Evolutionary conservation across 2,888 invertebrate genomes (phyloP).

Genomic region (Cantharis rustica): DNA sequence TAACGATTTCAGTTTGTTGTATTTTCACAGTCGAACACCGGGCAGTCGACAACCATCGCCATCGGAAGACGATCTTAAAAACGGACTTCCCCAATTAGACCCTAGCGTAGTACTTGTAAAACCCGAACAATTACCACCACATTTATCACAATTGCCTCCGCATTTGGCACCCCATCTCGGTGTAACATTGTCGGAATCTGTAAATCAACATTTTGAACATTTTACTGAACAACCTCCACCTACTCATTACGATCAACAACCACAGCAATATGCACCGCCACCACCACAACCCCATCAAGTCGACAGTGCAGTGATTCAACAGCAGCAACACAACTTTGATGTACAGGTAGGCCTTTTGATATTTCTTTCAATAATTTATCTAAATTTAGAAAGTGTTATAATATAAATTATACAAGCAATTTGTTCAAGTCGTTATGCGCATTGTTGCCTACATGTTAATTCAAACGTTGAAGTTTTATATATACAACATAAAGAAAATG

Average conservation of each 20-base stretch:
- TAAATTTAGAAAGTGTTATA: neutral
- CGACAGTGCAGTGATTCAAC: conserved; percentile 55
- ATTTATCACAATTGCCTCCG: conserved; percentile 52
- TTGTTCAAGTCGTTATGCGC: neutral
- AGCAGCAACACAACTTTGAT: conserved; percentile 76
- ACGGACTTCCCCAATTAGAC: conserved; percentile 53
- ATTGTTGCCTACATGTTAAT: neutral
- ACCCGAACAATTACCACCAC: conserved; percentile 62
- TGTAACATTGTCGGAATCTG: conserved; percentile 55
- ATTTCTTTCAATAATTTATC: neutral
- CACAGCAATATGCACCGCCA: conserved; percentile 44
- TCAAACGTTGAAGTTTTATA: neutral
- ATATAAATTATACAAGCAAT: neutral
- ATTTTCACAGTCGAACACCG: conserved; percentile 67
- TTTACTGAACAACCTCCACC: conserved; percentile 46
- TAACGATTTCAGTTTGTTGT: conserved; percentile 26
- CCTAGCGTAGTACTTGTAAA: conserved; percentile 61
- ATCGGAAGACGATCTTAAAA: conserved; percentile 80
- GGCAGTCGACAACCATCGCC: conserved; percentile 93
- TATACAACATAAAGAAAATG: neutral
- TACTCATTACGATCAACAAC: conserved; percentile 40
- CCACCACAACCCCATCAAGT: conserved; percentile 55
- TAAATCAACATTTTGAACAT: conserved; percentile 56
- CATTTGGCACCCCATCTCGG: conserved; percentile 58
- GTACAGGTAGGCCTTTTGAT: conserved; percentile 68